Evolutionary conservation across 2,113 vertebrate genomes (phyloP).

Genomic region (Pelvicachromis taeniatus): DNA sequence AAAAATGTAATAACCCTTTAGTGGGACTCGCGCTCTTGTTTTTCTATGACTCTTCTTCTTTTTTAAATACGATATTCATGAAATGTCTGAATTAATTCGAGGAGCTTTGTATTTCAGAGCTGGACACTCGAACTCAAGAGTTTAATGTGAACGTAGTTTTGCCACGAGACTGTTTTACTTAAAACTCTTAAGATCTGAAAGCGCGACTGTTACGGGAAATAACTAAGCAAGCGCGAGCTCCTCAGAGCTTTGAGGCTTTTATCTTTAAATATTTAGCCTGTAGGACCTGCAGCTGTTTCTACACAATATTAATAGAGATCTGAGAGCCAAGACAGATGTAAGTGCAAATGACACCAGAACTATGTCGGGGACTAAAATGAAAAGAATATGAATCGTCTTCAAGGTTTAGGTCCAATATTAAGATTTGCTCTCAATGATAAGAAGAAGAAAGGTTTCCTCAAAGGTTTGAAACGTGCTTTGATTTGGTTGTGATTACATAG

Average conservation of each 20-base stretch:
- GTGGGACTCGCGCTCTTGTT: neutral
- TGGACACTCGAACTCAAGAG: fast-evolving
- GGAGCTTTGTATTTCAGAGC: neutral
- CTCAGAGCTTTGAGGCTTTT: neutral
- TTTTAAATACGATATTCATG: neutral
- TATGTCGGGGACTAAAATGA: neutral
- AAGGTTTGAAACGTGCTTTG: neutral
- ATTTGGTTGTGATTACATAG: neutral
- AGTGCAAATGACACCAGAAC: neutral
- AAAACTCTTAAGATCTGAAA: too few relatives aligned
- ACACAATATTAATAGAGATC: neutral
- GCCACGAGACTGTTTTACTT: neutral
- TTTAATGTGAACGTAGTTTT: neutral
- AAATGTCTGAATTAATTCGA: neutral
- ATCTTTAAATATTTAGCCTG: neutral
- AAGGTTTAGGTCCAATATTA: neutral
- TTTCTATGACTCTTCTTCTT: fast-evolving
- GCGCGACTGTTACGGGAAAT: too few relatives aligned
- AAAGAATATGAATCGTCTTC: neutral
- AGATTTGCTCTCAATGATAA: neutral
- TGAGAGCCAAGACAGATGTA: neutral
- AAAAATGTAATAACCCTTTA: neutral
- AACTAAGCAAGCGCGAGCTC: neutral
- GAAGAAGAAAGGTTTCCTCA: neutral
- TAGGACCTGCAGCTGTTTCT: neutral